phyloP scores from a whole-genome alignment of 1,140 invertebrate genomes.

The Asobara japonica region DNA sequence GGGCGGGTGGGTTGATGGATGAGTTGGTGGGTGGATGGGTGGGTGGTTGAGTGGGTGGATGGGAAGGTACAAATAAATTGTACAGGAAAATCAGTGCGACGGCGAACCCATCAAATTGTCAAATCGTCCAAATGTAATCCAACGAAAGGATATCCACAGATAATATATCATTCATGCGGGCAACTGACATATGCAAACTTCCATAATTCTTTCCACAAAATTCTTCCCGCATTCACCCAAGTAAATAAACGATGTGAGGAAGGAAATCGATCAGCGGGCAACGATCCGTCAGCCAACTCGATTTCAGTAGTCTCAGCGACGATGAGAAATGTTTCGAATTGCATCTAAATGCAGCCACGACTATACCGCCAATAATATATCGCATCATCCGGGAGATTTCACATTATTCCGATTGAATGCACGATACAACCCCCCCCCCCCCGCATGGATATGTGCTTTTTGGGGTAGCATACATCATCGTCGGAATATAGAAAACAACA shows the following conservation, averaged over 20 bases:
- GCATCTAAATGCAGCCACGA: not conserved
- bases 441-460: not conserved
- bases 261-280: not conserved
- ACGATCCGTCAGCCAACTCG: not conserved
- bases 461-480: not conserved
- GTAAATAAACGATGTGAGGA: not conserved
- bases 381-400: conserved; percentile 15
- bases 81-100: too few species aligned
- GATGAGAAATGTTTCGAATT: not conserved
- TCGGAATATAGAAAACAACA: not conserved
- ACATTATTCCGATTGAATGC: conserved; percentile 29
- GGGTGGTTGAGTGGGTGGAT: too few species aligned
- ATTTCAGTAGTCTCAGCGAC: not conserved
- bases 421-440: not conserved
- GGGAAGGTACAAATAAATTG: too few species aligned
- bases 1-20: too few species aligned
- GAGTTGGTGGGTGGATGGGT: too few species aligned
- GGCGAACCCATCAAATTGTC: too few species aligned
- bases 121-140: too few species aligned
- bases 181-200: too few species aligned
- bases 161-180: too few species aligned
- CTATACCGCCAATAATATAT: not conserved
- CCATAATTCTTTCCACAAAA: too few species aligned
- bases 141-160: not conserved
- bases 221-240: too few species aligned